A percentile compares a stretch with the other conserved stretches of the same genome.
These are phyloP conservation scores for Berghia stephanieae DNA, from an alignment of 1,140 invertebrate genomes.

Conservation along the genomic window DNA sequence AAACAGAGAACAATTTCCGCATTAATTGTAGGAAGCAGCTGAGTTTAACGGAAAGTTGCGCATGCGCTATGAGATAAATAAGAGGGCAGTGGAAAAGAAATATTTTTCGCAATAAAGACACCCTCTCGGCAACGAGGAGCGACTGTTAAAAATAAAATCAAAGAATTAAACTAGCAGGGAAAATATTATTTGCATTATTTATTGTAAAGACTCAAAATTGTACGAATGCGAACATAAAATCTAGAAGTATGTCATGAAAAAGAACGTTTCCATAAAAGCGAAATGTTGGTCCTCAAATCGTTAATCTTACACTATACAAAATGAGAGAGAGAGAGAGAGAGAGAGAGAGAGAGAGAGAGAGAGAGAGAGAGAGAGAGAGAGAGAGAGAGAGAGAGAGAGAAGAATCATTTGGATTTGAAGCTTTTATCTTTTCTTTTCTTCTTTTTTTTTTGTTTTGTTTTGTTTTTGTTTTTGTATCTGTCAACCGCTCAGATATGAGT, in stretches of 20 bases:
- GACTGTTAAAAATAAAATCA: not conserved
- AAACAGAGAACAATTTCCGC: slow-evolving; percentile 36
- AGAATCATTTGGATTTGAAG: too few relatives aligned
- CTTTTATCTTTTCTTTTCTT: too few relatives aligned
- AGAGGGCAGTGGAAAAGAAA: not conserved
- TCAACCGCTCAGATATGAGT: too few relatives aligned
- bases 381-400: slow-evolving; percentile 9
- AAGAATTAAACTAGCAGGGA: not conserved
- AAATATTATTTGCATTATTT: not conserved
- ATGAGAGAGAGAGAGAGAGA: not conserved
- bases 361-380: not conserved
- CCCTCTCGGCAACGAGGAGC: too few relatives aligned
- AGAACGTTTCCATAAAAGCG: too few relatives aligned
- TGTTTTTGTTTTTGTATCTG: too few relatives aligned
- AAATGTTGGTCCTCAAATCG: not conserved
- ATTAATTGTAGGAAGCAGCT: slow-evolving; percentile 34
- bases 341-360: not conserved
- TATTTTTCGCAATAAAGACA: not conserved
- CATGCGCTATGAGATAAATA: slow-evolving; percentile 29
- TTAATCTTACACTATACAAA: not conserved
- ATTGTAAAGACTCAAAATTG: not conserved
- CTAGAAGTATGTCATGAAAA: too few relatives aligned
- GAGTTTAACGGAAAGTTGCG: slow-evolving; percentile 28
- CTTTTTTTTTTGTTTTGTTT: too few relatives aligned
- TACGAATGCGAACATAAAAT: not conserved